Evolutionary conservation across 2,888 invertebrate species (phyloP).

Genomic region (Drosophila paranaensis): DNA sequence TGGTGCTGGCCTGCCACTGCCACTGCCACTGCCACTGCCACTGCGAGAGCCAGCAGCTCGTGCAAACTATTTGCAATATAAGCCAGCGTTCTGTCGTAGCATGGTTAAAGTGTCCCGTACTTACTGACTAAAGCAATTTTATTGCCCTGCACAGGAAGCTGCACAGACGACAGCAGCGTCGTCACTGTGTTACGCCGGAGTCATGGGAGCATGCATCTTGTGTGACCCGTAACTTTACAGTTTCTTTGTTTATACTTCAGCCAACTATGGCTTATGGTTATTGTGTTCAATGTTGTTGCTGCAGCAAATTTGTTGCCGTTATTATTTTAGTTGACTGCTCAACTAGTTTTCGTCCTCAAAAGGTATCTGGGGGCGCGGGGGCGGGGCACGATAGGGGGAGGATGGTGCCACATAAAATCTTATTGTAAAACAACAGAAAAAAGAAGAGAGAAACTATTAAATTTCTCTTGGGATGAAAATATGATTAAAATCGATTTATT

Average conservation of each 20-base stretch:
- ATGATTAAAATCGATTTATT: conserved; percentile 84
- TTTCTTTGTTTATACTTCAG: conserved; percentile 77
- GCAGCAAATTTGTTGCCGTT: conserved; percentile 69
- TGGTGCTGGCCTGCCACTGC: neutral
- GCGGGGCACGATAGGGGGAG: no score
- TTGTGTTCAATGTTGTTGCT: conserved; percentile 38
- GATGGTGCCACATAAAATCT: conserved; percentile 70
- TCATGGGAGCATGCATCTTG: conserved; percentile 64
- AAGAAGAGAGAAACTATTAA: conserved; percentile 64
- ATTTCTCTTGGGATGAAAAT: conserved; percentile 81
- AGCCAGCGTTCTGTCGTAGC: conserved; percentile 39
- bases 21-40: no score
- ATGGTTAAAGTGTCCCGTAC: conserved; percentile 67
- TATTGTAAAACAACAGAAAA: conserved; percentile 62
- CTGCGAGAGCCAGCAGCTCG: conserved; percentile 18
- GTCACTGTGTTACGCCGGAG: conserved; percentile 20
- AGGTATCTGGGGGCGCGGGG: conserved; percentile 3
- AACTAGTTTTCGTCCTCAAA: conserved; percentile 26
- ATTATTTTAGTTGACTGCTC: conserved; percentile 72
- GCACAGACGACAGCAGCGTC: conserved; percentile 54
- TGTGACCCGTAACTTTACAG: conserved; percentile 77
- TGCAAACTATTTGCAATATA: conserved; percentile 81
- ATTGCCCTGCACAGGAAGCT: conserved; percentile 74
- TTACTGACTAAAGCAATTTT: conserved; percentile 72
- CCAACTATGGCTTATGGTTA: conserved; percentile 40